Evolutionary conservation across 2,797 vertebrate genomes (phyloP), one percentile per base, ranked within the genome.

Genomic region (Poecilia picta): DNA sequence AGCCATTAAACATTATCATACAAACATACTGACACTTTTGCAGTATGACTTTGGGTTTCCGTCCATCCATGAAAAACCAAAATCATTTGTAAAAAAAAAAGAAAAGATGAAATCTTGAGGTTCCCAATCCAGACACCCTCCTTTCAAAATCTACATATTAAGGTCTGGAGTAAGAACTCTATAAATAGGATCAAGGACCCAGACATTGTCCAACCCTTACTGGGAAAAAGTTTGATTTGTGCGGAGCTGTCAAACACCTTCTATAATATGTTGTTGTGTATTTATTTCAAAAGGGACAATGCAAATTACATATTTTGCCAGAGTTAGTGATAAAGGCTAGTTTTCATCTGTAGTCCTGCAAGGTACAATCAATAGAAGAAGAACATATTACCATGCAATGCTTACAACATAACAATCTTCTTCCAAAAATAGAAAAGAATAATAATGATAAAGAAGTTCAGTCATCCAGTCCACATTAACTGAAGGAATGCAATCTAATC

Each of bases 1-100:
- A 79, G 20, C 25, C 74, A 78, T 33, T 73, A 73, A 45, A 79
- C 81, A 78, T 81, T 55, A 72, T 16, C 74, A 82, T 82, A 31
- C 75, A 85, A 70, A 49, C 43, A 55, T 78, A 33, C 8, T 72
- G 76, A 76, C 31, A 79, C 53, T 41, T 57, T 36, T 13, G 6
- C 39, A 46, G 64, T 76, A 43, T 79, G 33, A 66, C 20, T 66
- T 66, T 39, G 18, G 8, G 36, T 39, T 20, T 66, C 62, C 18
- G 15, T 39, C 62, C 18, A 36, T 39, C 33, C 1, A 66, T 43
- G 4, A 41, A 68, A 25, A 68, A 39, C 3, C 33, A 8, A 36
- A 41, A 43, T 68, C 11, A n/a, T 68, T 68, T 68, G 36, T 68
- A 5, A 23, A 39, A 68, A 39, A 68, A 23, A 39, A 68, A 23